Evolutionary conservation across 2,888 invertebrate species (phyloP), one percentile per base, ranked within the genome.

Genomic region (Tortricodes alternella): DNA sequence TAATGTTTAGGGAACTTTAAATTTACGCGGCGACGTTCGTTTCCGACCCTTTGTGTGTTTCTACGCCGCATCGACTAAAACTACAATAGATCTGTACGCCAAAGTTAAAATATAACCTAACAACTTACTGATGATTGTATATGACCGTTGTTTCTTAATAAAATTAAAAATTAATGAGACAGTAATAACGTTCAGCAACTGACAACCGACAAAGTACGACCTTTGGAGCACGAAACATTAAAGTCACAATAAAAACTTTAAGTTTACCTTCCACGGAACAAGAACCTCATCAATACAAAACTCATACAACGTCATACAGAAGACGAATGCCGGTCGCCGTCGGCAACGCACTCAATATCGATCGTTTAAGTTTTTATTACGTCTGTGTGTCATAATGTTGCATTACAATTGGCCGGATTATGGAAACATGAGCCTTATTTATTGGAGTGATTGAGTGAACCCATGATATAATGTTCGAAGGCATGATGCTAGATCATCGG

Each of bases 401-500:
- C 70, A 67, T 71, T 74, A 74, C 69, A 67, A 68, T 69, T 73
- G 72, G 78, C 74, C 72, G 74, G 73, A 83, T 83, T 80, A 83
- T 68, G 74, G 73, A 80, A 80, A 80, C 84, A 84, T 83, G 83
- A 83, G 70, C 68, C 71, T 81, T 83, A 83, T 83, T 82, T 81
- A 83, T 85, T 76, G 77, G 64, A 67, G 79, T 83, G 82, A 83
- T 81, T 78, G 79, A 83, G 67, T 62, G 73, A 63, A 66, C 34
- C 34, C 13, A 11, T 34, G 34, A 34, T 34, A 11, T 34, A 34
- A 34, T 34, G 34, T 2, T 29, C 4, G 34, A 1, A 1, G 7
- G 8, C 6, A 15, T 1, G 15, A 8, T 6, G 34, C 34, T 34
- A 15, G 34, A 34, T 34, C 34, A 38, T 38, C n/a, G 38, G n/a